Evolutionary conservation across 1,140 invertebrate species (phyloP), one percentile per base, ranked within the genome.

Genomic region (Trissolcus basalis): DNA sequence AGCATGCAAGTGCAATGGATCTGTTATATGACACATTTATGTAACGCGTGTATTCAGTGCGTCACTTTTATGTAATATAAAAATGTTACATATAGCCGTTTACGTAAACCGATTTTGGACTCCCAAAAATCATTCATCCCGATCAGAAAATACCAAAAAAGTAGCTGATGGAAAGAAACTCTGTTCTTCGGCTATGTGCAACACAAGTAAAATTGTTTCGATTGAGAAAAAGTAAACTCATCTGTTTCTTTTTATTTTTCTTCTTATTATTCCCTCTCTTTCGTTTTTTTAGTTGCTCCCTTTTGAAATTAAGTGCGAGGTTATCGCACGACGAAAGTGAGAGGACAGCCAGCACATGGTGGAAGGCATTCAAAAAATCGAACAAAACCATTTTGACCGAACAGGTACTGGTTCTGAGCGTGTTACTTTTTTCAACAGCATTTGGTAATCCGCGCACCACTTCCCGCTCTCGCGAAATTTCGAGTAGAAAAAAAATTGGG

Each of bases 311-410:
- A 78, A 77, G 72, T 79, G 71, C 78, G 76, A 82, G 83, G 82
- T 86, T 84, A 83, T 86, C 81, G 84, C 67, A 79, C 84, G 79
- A 85, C 61, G 83, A 86, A 86, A 86, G 84, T 85, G 83, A 86
- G 83, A 85, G 84, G 84, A 80, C 68, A 41, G 59, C n/a, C 59
- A 48, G 53, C 68, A 64, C 53, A 61, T 68, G 69, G 61, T 70
- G 44, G 65, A 68, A 78, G 64, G 50, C 60, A 41, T 35, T 54
- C 45, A 67, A 73, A 80, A 77, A 79, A 59, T 67, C 67, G 64
- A 77, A 77, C 56, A 71, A 73, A 77, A 74, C 69, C 51, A 51
- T 69, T 65, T 69, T 63, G 65, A 71, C 58, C 53, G 60, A 61
- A 10, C 61, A 68, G 63, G 53, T 72, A 69, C 56, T 61, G 69